Evolutionary conservation across 2,888 invertebrate genomes (phyloP), one percentile per base, ranked within the genome.

Genomic region (Archaeoteleia sp.): DNA sequence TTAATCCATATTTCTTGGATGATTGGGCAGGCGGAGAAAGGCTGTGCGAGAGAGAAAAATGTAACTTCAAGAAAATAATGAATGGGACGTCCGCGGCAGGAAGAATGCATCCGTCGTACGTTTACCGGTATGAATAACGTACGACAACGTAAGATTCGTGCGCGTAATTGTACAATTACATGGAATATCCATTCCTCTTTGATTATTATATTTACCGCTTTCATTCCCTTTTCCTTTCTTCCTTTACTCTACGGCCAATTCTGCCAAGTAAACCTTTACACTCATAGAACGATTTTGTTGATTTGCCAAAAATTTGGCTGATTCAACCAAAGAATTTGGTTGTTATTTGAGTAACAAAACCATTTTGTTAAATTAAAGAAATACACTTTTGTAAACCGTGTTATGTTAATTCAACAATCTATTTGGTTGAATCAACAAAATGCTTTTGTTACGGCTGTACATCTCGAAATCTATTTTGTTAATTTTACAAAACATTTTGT

Each of bases 121-220:
- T 7, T 23, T 12, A 32, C 12, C 8, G 8, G 15, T n/a, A 3
- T 5, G 48, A 43, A 39, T 27, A 29, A 7, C 40, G n/a, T 17
- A 40, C 40, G 43, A 53, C 20, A 17, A 30, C 25, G 48, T 23
- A 15, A 53, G 43, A 65, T 65, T 65, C 65, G 65, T 65, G 65
- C 45, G 17, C 51, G 35, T 65, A 65, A 65, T 57, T 57, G 57
- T 29, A 40, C 8, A 53, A 57, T 57, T 51, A 57, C 49, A 20
- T 12, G 34, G 57, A 65, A 51, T 57, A 9, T 37, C 39, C 43
- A 53, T 45, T 51, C 39, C 53, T 40, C 46, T 57, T 53, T 57
- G 51, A 65, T 57, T 49, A 51, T 53, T 7, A 23, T 57, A 23
- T 39, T 49, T 14, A 20, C 45, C 51, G 45, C 10, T 10, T 9